phyloP scores from a whole-genome alignment of 2,113 vertebrate genomes.

The Grammomys surdaster region DNA sequence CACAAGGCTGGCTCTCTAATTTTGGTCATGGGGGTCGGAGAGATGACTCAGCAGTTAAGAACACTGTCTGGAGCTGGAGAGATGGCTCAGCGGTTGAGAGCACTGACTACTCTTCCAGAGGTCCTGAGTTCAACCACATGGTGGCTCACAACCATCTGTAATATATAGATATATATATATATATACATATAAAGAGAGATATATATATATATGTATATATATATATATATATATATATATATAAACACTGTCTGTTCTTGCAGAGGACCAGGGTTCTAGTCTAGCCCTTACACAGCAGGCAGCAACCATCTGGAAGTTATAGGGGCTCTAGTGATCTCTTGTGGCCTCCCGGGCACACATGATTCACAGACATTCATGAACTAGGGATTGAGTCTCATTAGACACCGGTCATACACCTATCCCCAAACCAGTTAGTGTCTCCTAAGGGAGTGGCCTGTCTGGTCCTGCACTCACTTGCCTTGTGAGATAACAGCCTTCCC shows the following conservation, averaged over 20 bases:
- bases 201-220: no score
- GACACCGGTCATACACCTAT: not conserved
- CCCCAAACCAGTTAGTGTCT: not conserved
- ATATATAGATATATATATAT: no score
- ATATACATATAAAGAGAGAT: no score
- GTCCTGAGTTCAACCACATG: no score
- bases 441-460: not conserved
- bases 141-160: no score
- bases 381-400: not conserved
- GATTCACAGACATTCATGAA: not conserved
- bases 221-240: no score
- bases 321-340: not conserved
- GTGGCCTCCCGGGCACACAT: no score
- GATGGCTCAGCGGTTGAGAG: no score
- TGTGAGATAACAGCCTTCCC: not conserved
- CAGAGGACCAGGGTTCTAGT: not conserved
- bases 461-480: not conserved
- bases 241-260: not conserved
- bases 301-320: not conserved
- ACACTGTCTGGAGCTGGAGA: not conserved
- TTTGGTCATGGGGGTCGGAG: not conserved
- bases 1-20: not conserved
- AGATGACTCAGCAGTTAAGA: not conserved
- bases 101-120: no score
- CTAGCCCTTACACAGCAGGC: not conserved